Conservation (phyloP, 2,797 vertebrate genomes). For the Gallinago solitaria region DNA sequence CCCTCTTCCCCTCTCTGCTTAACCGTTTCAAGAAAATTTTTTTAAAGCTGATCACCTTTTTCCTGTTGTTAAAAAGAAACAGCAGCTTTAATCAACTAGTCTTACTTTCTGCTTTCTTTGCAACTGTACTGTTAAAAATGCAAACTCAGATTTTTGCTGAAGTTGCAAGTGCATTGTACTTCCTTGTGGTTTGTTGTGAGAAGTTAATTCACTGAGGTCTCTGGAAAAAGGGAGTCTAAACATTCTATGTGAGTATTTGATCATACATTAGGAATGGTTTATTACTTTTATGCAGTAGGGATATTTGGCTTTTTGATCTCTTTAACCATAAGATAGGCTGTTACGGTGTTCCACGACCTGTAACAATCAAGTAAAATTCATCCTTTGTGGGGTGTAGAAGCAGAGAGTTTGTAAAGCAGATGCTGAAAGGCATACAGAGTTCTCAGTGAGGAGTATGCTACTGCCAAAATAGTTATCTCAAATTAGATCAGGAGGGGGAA, state of each 20-base stretch:
- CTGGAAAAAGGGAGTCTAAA: neutral
- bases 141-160: constrained; percentile 36
- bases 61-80: neutral
- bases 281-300: neutral
- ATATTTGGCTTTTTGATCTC: neutral
- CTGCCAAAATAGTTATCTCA: neutral
- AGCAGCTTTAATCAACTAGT: neutral
- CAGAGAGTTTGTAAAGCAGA: neutral
- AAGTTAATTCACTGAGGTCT: neutral
- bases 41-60: neutral
- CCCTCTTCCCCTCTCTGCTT: neutral
- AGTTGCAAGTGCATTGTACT: constrained; percentile 25
- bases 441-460: neutral
- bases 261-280: neutral
- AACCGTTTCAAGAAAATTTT: neutral
- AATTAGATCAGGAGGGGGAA: fast-evolving
- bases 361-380: neutral
- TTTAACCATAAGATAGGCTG: neutral
- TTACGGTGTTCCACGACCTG: neutral
- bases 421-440: neutral
- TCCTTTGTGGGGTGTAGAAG: neutral
- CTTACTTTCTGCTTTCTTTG: constrained; percentile 46
- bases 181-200: constrained; percentile 18
- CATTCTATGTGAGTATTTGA: neutral
- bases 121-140: constrained; percentile 13